A percentile compares a stretch with the other conserved stretches of the same genome.
Conservation (phyloP, 1,140 invertebrate species). For the Halesus radiatus region DNA sequence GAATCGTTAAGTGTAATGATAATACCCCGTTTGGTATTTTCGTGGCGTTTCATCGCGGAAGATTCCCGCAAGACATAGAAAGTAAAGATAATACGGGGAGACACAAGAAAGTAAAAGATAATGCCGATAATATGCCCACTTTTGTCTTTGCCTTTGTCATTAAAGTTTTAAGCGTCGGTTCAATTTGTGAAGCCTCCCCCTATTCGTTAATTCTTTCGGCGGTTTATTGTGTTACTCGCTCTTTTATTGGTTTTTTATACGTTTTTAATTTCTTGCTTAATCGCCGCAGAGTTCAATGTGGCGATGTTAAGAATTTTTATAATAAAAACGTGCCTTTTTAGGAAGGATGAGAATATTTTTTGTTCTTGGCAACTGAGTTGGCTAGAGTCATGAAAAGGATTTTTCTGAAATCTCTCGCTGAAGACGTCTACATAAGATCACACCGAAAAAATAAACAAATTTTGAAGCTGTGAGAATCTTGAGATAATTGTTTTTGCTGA, state of each 20-base stretch:
- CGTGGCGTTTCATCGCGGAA: background rate
- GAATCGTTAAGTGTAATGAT: slow-evolving; percentile 7
- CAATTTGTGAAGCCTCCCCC: background rate
- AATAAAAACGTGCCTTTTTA: too few species aligned
- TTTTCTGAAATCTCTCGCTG: too few species aligned
- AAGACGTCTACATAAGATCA: too few species aligned
- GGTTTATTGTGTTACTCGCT: background rate
- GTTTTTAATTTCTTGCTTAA: background rate
- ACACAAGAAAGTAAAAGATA: slow-evolving; percentile 14
- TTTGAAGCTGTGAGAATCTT: too few species aligned
- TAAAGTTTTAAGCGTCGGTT: slow-evolving; percentile 2
- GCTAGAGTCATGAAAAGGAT: too few species aligned
- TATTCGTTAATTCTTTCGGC: slow-evolving; percentile 6
- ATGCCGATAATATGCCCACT: slow-evolving; percentile 13
- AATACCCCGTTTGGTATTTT: slow-evolving; percentile 6
- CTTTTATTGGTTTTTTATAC: background rate
- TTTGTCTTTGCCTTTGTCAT: slow-evolving; percentile 1
- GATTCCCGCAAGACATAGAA: background rate
- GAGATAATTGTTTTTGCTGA: too few species aligned
- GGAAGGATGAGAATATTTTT: too few species aligned
- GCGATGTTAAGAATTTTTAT: too few species aligned
- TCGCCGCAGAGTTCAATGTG: background rate
- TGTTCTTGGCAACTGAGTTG: too few species aligned
- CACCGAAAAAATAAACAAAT: too few species aligned
- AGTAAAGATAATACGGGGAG: background rate